phyloP scores from a whole-genome alignment of 2,113 vertebrate genomes.

The Notothenia rossii region DNA sequence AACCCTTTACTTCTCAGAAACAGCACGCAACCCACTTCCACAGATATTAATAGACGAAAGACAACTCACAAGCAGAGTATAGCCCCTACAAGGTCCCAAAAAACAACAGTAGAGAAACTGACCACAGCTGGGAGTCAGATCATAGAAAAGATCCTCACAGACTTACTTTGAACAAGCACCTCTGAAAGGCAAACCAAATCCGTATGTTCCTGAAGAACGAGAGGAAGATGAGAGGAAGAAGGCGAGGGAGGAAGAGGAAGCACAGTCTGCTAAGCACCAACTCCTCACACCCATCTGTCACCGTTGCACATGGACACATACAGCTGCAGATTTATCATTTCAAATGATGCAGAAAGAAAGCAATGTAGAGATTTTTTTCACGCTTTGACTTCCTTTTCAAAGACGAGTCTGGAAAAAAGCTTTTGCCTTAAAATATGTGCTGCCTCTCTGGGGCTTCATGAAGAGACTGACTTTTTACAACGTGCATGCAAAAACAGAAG shows the following conservation, averaged over 20 bases:
- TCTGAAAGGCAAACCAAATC: constrained; percentile 62
- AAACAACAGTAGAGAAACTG: constrained; percentile 55
- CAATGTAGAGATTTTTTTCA: constrained; percentile 31
- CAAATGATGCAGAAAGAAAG: constrained; percentile 62
- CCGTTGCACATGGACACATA: constrained; percentile 43
- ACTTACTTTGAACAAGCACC: constrained; percentile 58
- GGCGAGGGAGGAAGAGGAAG: constrained; percentile 40
- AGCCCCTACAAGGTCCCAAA: constrained; percentile 39
- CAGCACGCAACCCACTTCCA: constrained; percentile 25
- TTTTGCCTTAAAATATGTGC: constrained; percentile 22
- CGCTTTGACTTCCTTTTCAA: constrained; percentile 37
- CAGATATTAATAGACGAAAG: constrained; percentile 28
- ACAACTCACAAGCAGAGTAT: constrained; percentile 23
- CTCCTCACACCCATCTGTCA: constrained; percentile 71
- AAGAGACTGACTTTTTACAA: constrained; percentile 4
- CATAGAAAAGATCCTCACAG: constrained; percentile 56
- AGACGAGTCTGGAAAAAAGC: constrained; percentile 19
- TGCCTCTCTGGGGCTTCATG: background rate
- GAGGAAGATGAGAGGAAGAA: constrained; percentile 23
- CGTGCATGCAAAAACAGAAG: background rate
- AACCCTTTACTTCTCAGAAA: constrained; percentile 22
- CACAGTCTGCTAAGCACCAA: constrained; percentile 61
- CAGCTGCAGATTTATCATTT: constrained; percentile 65
- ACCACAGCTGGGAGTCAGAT: constrained; percentile 51
- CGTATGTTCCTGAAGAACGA: constrained; percentile 40